Evolutionary conservation across 1,140 invertebrate species (phyloP).

Genomic region (Brachionus koreanus): DNA sequence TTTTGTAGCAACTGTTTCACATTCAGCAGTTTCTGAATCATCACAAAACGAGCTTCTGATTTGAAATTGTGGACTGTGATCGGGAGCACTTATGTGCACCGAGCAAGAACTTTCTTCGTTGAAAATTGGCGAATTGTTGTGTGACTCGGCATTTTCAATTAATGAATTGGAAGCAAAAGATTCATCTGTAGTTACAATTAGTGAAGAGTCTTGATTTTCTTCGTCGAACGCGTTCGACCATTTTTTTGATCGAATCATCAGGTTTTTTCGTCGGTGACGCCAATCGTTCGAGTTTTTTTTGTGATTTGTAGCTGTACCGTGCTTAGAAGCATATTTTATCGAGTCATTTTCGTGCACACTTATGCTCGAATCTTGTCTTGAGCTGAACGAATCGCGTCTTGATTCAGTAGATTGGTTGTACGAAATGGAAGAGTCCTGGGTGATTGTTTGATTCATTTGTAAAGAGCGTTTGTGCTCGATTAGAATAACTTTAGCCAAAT

Average conservation of each 20-base stretch:
- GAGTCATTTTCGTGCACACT: not conserved
- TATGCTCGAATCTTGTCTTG: constrained; percentile 28
- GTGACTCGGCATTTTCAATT: not conserved
- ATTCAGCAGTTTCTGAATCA: not conserved
- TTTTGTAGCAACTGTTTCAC: not conserved
- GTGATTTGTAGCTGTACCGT: not conserved
- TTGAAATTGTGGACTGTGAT: not conserved
- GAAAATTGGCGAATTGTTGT: not conserved
- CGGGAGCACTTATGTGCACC: not conserved
- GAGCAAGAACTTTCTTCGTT: not conserved
- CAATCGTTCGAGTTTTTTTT: constrained; percentile 17
- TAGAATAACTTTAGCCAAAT: constrained; percentile 37
- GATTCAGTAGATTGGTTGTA: constrained; percentile 16
- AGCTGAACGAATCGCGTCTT: constrained; percentile 13
- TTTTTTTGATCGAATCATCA: constrained; percentile 24
- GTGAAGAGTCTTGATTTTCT: not conserved
- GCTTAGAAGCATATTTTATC: not conserved
- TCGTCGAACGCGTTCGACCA: constrained; percentile 35
- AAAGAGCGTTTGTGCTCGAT: constrained; percentile 26
- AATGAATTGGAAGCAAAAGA: constrained; percentile 10
- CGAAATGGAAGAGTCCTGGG: constrained; percentile 4
- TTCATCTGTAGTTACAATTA: not conserved
- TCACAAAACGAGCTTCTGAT: not conserved
- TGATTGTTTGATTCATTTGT: not conserved
- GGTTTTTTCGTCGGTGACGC: not conserved